phyloP scores from a whole-genome alignment of 2,888 invertebrate genomes.

The Scaeva pyrastri region DNA sequence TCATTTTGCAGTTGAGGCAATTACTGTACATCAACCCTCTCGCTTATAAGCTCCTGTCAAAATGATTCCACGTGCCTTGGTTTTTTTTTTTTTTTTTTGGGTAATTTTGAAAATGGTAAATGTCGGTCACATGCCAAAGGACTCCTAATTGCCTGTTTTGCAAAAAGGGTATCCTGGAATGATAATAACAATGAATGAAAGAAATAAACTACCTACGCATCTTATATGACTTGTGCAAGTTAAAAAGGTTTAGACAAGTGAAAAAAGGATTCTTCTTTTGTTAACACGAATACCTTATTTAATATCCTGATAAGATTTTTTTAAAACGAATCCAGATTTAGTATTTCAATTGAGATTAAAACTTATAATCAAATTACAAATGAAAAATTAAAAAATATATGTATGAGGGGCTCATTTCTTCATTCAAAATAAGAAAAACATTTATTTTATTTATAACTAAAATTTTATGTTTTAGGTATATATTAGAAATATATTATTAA shows the following conservation, averaged over 20 bases:
- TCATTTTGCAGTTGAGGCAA: not conserved
- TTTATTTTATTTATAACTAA: no score
- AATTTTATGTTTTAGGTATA: no score
- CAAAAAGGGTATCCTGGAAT: conserved; percentile 20
- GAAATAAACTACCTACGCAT: conserved; percentile 17
- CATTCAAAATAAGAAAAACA: no score
- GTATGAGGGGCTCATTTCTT: no score
- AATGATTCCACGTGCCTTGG: conserved; percentile 9
- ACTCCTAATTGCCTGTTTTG: conserved; percentile 14
- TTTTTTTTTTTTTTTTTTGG: not conserved
- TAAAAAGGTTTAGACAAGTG: not conserved
- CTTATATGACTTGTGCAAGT: conserved; percentile 5
- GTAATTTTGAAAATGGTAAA: conserved; percentile 6
- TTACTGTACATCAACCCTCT: not conserved
- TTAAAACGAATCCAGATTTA: not conserved
- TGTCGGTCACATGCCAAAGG: conserved; percentile 15
- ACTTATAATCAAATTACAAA: no score
- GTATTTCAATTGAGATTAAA: no score
- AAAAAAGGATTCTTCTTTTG: not conserved
- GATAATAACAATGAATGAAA: not conserved
- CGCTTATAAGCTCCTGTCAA: not conserved
- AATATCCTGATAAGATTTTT: conserved; percentile 14
- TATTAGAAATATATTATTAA: no score
- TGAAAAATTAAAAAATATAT: no score
- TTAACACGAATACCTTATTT: conserved; percentile 26